A percentile compares a stretch with the other conserved stretches of the same genome.
Evolutionary conservation across 2,113 vertebrate genomes (phyloP).

Genomic region (Pogonocichla stellata): DNA sequence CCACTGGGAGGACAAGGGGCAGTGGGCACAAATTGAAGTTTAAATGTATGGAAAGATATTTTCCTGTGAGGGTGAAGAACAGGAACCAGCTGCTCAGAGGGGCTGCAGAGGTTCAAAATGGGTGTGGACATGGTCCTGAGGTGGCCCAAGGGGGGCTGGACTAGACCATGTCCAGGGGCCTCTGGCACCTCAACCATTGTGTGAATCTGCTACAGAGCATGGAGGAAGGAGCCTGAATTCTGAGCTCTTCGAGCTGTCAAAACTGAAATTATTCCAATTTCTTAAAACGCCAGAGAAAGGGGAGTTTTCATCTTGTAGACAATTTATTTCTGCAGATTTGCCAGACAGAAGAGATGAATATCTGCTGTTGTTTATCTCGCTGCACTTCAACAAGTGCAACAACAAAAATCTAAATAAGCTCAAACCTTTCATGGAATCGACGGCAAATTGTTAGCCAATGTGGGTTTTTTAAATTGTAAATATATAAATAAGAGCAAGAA

Average conservation of each 20-base stretch:
- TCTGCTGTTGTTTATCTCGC: neutral
- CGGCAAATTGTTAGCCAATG: neutral
- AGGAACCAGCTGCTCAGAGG: neutral
- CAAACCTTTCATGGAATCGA: neutral
- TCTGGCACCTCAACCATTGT: neutral
- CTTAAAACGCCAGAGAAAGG: neutral
- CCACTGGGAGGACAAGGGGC: neutral
- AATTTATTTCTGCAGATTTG: neutral
- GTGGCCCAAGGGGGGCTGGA: neutral
- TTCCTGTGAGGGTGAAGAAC: neutral
- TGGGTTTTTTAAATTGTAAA: neutral
- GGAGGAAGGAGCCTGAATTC: neutral
- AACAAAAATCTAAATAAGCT: neutral
- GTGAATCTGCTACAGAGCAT: neutral
- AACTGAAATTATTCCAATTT: conserved; percentile 8
- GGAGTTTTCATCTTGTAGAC: neutral
- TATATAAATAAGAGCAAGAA: neutral
- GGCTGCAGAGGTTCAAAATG: rapidly evolving
- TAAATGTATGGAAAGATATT: neutral
- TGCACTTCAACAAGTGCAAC: neutral
- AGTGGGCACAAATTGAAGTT: neutral
- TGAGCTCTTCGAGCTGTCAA: neutral
- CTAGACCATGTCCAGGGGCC: neutral
- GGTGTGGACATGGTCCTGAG: rapidly evolving
- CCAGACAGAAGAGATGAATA: neutral